Evolutionary conservation across 1,140 invertebrate species (phyloP).

Genomic region (Macrocentrus cingulum): DNA sequence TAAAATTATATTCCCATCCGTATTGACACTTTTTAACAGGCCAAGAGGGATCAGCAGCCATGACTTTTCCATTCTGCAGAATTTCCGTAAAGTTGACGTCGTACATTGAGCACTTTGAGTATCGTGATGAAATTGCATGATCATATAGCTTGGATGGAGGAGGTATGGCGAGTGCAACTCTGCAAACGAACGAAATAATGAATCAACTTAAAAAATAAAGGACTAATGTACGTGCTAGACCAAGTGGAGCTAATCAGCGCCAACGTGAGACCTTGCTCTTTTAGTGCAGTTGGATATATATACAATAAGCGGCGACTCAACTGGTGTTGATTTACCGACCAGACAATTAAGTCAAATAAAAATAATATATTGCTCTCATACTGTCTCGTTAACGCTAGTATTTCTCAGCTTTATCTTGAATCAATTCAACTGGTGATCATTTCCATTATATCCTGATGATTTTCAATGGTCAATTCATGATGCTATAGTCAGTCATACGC

Average conservation of each 20-base stretch:
- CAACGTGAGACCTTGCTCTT: too few species aligned
- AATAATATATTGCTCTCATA: too few species aligned
- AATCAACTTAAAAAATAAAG: neutral
- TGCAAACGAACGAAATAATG: constrained; percentile 47
- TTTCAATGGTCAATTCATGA: neutral
- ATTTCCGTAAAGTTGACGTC: constrained; percentile 70
- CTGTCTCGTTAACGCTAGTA: too few species aligned
- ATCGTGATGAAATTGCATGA: constrained; percentile 55
- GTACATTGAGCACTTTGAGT: constrained; percentile 71
- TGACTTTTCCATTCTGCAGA: constrained; percentile 56
- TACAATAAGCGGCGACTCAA: too few species aligned
- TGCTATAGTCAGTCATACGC: neutral
- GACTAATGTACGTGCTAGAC: too few species aligned
- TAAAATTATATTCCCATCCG: constrained; percentile 77
- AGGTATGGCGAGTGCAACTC: constrained; percentile 68
- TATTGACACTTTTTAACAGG: constrained; percentile 62
- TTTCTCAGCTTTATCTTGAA: too few species aligned
- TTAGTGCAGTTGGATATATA: too few species aligned
- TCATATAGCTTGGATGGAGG: constrained; percentile 27
- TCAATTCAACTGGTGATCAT: too few species aligned
- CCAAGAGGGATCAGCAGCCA: constrained; percentile 66
- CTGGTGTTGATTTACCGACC: too few species aligned
- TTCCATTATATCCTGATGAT: too few species aligned
- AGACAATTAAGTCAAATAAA: too few species aligned
- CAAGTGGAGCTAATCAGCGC: neutral